Evolutionary conservation across 2,888 invertebrate species (phyloP), one percentile per base, ranked within the genome.

Genomic region (Ornithoptera priamus): DNA sequence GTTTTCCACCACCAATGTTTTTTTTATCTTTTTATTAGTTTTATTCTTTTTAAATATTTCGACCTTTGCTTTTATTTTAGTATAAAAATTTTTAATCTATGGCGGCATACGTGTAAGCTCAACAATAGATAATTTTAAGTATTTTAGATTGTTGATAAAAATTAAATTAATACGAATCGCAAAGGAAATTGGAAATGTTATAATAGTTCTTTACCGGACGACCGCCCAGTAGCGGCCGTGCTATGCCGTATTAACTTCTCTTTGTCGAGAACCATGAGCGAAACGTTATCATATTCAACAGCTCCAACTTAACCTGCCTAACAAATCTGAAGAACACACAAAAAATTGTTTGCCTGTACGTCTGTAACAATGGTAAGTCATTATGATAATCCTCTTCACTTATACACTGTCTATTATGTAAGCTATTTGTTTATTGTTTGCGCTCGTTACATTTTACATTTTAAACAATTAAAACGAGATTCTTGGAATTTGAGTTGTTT

Each of bases 331-430:
- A 62, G 57, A 62, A 50, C 22, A 30, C n/a, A 68, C 36, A 66
- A 69, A 69, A 70, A 67, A 59, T 61, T 69, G 70, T 70, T 70
- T 66, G 66, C 63, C 70, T 62, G 42, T 24, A 58, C 53, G 59
- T 70, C 62, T 8, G 57, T 67, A 77, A 87, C 87, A 90, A 88
- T 82, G 84, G 83, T 85, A 85, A 82, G 81, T 84, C 84, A 84
- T 89, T 88, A 88, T 80, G 75, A 68, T 89, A 89, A 90, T 90
- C 90, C 83, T 70, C 80, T 82, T 83, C 53, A 59, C 30, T 59
- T n/a, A 30, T 30, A 50, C 63, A 46, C 46, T 12, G 20, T 39
- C 53, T 58, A 36, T 65, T 65, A 69, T 65, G 20, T 24, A 61
- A 59, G n/a, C 42, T 65, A 57, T 62, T 69, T 65, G 46, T 62